These are phyloP conservation scores for Macropodus opercularis DNA, from an alignment of 2,797 vertebrate genomes.

Conservation along the genomic window DNA sequence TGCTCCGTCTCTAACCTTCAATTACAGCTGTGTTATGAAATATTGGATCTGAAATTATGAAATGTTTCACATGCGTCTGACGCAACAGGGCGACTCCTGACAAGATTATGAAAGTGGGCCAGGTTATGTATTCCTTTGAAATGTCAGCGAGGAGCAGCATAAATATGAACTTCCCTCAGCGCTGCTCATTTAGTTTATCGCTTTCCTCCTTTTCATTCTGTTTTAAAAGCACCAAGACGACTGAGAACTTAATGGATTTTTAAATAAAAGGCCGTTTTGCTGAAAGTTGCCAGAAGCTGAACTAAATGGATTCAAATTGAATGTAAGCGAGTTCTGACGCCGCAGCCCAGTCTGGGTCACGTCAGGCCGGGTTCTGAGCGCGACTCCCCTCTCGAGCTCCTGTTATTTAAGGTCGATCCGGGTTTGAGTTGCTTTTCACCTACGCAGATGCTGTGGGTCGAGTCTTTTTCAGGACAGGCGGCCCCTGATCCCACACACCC, in stretches of 20 bases:
- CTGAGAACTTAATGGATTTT: conserved; percentile 44
- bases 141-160: background rate
- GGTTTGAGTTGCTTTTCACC: conserved; percentile 68
- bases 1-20: conserved; percentile 28
- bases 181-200: conserved; percentile 16
- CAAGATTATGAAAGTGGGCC: conserved; percentile 1
- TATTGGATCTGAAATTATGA: conserved; percentile 23
- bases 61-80: conserved; percentile 15
- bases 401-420: conserved; percentile 63
- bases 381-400: conserved; percentile 23
- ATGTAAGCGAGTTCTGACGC: conserved; percentile 70
- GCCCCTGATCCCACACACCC: conserved; percentile 41
- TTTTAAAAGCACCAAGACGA: conserved; percentile 27
- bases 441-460: conserved; percentile 31
- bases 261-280: conserved; percentile 46
- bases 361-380: conserved; percentile 15
- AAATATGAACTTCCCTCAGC: background rate
- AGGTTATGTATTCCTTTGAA: conserved; percentile 7
- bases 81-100: background rate
- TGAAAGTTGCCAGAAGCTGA: conserved; percentile 62
- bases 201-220: conserved; percentile 3
- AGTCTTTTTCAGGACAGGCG: conserved; percentile 34
- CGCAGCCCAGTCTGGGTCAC: conserved; percentile 61
- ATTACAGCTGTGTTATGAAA: conserved; percentile 43
- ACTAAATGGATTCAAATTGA: conserved; percentile 74